phyloP scores from a whole-genome alignment of 2,888 invertebrate species.

The Sphaerophoria taeniata region DNA sequence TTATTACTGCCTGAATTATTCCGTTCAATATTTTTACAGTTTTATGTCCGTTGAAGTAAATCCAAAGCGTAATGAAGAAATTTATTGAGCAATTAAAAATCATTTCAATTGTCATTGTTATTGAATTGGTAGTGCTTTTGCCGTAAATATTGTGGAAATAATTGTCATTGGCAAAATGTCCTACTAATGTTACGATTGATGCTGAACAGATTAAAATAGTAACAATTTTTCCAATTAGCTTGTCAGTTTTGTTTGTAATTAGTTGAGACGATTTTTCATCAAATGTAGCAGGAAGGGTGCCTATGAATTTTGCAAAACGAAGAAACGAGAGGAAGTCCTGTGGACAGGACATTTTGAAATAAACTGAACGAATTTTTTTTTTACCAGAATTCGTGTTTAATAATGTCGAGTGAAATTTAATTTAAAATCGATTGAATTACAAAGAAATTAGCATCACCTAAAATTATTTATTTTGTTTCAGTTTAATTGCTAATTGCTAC shows the following conservation, averaged over 20 bases:
- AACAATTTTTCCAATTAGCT: not conserved
- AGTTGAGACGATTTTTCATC: not conserved
- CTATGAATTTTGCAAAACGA: no score
- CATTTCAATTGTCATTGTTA: not conserved
- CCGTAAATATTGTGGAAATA: not conserved
- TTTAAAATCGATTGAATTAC: no score
- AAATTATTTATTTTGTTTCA: no score
- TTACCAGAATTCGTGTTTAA: no score
- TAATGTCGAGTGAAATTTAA: no score
- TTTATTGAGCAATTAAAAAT: not conserved
- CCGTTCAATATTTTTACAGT: not conserved
- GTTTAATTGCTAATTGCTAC: no score
- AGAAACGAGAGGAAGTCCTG: no score
- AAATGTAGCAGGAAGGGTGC: conserved; percentile 5
- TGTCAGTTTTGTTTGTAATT: not conserved
- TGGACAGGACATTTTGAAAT: no score
- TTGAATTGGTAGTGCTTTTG: not conserved
- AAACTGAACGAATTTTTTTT: no score
- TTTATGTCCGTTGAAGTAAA: not conserved
- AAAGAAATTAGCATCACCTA: no score
- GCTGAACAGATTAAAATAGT: not conserved
- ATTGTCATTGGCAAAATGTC: not conserved
- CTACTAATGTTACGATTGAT: not conserved
- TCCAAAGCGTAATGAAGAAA: not conserved
- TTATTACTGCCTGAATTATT: not conserved